phyloP scores from a whole-genome alignment of 2,888 invertebrate genomes.

The Phlogophora meticulosa region DNA sequence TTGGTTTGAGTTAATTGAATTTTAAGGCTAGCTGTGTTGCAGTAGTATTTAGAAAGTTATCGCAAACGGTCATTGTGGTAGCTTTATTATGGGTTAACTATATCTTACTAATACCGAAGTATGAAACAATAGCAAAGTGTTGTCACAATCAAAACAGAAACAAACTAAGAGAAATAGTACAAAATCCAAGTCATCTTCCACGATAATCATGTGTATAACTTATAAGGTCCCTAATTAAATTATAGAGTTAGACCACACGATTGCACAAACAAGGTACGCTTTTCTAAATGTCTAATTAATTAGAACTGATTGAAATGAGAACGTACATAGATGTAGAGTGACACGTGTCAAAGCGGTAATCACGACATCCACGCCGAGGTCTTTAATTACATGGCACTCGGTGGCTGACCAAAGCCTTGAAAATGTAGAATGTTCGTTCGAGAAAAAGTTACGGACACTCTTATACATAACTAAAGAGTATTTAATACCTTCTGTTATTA shows the following conservation, averaged over 20 bases:
- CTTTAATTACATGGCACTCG: conserved; percentile 56
- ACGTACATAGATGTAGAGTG: conserved; percentile 41
- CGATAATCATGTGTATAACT: not conserved
- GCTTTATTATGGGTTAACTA: not conserved
- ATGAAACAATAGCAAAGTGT: not conserved
- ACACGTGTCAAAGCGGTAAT: conserved; percentile 56
- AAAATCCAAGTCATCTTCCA: not conserved
- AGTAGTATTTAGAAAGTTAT: conserved; percentile 31
- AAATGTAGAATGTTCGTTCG: conserved; percentile 34
- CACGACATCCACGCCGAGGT: conserved; percentile 52
- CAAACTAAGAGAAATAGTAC: not conserved
- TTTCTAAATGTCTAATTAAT: conserved; percentile 58
- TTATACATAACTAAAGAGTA: not conserved
- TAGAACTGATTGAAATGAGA: conserved; percentile 49
- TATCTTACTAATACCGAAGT: no score
- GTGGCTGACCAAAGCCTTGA: conserved; percentile 60
- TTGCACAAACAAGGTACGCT: conserved; percentile 16
- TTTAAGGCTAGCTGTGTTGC: conserved; percentile 13
- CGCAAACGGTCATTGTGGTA: not conserved
- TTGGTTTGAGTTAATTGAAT: conserved; percentile 48
- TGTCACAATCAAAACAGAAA: not conserved
- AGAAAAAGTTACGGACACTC: conserved; percentile 26
- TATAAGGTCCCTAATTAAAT: conserved; percentile 8
- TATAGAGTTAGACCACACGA: not conserved
- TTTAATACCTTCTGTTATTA: not conserved